Evolutionary conservation across 2,797 vertebrate species (phyloP).

Genomic region (Anabas testudineus): DNA sequence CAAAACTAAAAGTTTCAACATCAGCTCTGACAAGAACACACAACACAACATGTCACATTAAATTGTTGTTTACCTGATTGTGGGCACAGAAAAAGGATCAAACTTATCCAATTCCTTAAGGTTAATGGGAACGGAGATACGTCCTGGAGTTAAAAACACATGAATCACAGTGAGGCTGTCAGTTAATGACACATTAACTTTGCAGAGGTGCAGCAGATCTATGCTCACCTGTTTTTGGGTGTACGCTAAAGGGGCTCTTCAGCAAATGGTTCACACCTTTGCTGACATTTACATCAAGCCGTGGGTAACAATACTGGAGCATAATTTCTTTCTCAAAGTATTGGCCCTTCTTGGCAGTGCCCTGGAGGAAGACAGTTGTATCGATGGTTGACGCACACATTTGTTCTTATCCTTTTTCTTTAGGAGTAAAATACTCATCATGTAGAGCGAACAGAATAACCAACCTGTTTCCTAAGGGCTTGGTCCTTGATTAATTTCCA

Average conservation of each 20-base stretch:
- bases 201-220: neutral
- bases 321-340: slow-evolving; percentile 91
- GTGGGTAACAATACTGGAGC: slow-evolving; percentile 97
- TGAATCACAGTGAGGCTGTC: slow-evolving; percentile 5
- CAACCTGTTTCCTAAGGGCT: slow-evolving; percentile 74
- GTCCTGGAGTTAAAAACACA: slow-evolving; percentile 79
- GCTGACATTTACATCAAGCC: slow-evolving; percentile 95
- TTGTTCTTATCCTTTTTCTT: neutral
- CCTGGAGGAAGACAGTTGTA: slow-evolving; percentile 62
- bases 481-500: slow-evolving; percentile 66
- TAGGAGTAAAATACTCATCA: neutral
- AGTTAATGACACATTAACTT: neutral
- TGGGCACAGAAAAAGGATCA: slow-evolving; percentile 93
- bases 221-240: slow-evolving; percentile 93
- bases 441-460: neutral
- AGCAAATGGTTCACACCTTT: slow-evolving; percentile 95
- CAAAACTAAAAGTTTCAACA: neutral
- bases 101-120: slow-evolving; percentile 88
- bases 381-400: neutral
- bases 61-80: slow-evolving; percentile 87
- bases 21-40: neutral
- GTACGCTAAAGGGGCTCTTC: slow-evolving; percentile 97
- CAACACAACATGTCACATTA: neutral
- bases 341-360: slow-evolving; percentile 75
- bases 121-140: slow-evolving; percentile 95